Evolutionary conservation across 2,888 invertebrate genomes (phyloP).

Genomic region (Troides helena): DNA sequence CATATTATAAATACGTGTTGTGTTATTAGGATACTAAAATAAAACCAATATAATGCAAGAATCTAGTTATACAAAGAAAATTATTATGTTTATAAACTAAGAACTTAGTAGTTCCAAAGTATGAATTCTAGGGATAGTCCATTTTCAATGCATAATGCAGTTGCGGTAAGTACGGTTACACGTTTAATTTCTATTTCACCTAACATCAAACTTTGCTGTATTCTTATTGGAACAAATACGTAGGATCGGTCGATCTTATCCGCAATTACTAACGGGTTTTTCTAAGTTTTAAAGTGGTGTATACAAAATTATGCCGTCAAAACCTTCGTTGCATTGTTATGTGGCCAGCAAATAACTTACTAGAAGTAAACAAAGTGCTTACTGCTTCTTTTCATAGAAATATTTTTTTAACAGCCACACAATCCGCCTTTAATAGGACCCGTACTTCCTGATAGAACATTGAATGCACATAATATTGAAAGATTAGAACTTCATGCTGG

Average conservation of each 20-base stretch:
- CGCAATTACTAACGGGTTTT: no score
- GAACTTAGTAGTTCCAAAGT: not conserved
- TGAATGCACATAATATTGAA: conserved; percentile 8
- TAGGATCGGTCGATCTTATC: no score
- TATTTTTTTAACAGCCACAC: conserved; percentile 30
- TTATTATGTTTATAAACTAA: not conserved
- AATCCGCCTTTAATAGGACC: conserved; percentile 36
- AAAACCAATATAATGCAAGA: not conserved
- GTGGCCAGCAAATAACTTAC: no score
- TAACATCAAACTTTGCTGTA: not conserved
- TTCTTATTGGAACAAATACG: no score
- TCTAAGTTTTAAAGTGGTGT: no score
- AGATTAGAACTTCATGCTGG: not conserved
- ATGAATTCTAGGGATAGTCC: conserved; percentile 36
- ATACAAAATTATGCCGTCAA: no score
- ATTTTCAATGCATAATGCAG: conserved; percentile 31
- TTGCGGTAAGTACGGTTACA: conserved; percentile 30
- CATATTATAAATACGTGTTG: not conserved
- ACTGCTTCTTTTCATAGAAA: no score
- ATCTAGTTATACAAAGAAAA: not conserved
- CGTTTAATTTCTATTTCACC: conserved; percentile 31
- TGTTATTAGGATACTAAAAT: not conserved
- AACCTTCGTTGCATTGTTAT: no score
- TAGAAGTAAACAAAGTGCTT: no score
- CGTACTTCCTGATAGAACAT: conserved; percentile 34